A percentile compares a stretch with the other conserved stretches of the same genome.
These are phyloP conservation scores for Trilocha varians DNA, from an alignment of 2,888 invertebrate genomes.

Conservation along the genomic window DNA sequence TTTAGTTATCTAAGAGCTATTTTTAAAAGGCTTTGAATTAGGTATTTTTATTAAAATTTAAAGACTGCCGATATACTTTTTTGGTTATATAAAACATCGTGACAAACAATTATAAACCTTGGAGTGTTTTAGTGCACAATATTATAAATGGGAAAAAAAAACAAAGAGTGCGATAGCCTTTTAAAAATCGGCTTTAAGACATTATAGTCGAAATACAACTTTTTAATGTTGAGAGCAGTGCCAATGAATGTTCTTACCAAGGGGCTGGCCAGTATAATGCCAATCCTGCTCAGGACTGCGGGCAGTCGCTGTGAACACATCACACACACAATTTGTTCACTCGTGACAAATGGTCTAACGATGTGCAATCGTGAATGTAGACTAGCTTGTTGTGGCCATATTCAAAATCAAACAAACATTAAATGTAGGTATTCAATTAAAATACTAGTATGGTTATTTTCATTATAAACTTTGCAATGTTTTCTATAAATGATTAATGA, in stretches of 20 bases:
- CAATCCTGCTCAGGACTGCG: slow-evolving; percentile 96
- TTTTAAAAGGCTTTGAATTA: too few species aligned
- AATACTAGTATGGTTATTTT: not conserved
- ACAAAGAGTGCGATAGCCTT: not conserved
- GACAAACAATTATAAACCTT: too few species aligned
- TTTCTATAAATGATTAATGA: slow-evolving; percentile 34
- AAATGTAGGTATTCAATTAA: slow-evolving; percentile 6
- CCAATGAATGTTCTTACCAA: slow-evolving; percentile 84
- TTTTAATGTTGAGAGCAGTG: slow-evolving; percentile 53
- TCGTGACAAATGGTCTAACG: slow-evolving; percentile 64
- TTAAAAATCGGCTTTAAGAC: not conserved
- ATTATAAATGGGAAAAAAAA: not conserved
- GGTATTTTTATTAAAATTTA: too few species aligned
- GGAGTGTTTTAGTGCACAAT: too few species aligned
- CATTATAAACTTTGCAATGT: slow-evolving; percentile 60
- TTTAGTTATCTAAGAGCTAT: too few species aligned
- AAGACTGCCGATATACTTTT: too few species aligned
- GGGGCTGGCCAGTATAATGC: slow-evolving; percentile 96
- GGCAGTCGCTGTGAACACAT: slow-evolving; percentile 92
- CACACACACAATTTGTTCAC: slow-evolving; percentile 75
- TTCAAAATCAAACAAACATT: slow-evolving; percentile 5
- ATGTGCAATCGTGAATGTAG: slow-evolving; percentile 61
- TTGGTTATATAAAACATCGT: too few species aligned
- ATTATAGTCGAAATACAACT: slow-evolving; percentile 38
- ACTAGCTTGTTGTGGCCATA: slow-evolving; percentile 66